Evolutionary conservation across 1,140 invertebrate genomes (phyloP).

Genomic region (Mesaphorura yosii): DNA sequence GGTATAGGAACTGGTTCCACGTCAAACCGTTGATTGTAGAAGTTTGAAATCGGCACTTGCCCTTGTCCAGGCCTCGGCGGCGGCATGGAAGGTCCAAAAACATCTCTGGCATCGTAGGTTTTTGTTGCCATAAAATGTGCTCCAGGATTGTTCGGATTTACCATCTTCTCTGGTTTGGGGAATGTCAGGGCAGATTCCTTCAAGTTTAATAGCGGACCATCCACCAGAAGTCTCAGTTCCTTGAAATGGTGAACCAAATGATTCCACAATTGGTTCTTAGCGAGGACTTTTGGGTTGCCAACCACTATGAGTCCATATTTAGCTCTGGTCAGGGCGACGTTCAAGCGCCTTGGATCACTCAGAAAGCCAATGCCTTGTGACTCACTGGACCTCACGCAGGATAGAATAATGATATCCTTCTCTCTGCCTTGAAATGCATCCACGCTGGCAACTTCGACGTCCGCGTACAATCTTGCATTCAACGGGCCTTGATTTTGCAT

Average conservation of each 20-base stretch:
- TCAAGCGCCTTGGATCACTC: conserved; percentile 91
- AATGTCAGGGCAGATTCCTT: conserved; percentile 87
- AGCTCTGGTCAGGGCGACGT: conserved; percentile 93
- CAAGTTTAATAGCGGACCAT: conserved; percentile 93
- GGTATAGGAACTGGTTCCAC: conserved; percentile 8
- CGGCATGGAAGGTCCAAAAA: conserved; percentile 17
- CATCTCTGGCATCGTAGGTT: conserved; percentile 80
- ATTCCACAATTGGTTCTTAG: conserved; percentile 96
- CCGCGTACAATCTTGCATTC: conserved; percentile 93
- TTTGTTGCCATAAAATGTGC: conserved; percentile 94
- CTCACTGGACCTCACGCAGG: conserved; percentile 79
- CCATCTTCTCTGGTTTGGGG: conserved; percentile 88
- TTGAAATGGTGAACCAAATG: conserved; percentile 96
- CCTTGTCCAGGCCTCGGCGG: background rate
- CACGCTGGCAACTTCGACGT: conserved; percentile 98
- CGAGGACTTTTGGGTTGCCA: conserved; percentile 96
- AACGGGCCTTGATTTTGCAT: conserved; percentile 98
- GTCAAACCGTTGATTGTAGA: conserved; percentile 16
- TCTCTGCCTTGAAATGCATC: conserved; percentile 97
- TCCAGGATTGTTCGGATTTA: conserved; percentile 87
- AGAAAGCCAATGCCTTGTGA: conserved; percentile 88
- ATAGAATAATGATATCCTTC: conserved; percentile 97
- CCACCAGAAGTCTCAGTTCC: conserved; percentile 92
- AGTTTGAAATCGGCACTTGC: conserved; percentile 2
- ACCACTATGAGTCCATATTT: conserved; percentile 98